Evolutionary conservation across 2,888 invertebrate species (phyloP), one percentile per base, ranked within the genome.

Genomic region (Atherix ibis): DNA sequence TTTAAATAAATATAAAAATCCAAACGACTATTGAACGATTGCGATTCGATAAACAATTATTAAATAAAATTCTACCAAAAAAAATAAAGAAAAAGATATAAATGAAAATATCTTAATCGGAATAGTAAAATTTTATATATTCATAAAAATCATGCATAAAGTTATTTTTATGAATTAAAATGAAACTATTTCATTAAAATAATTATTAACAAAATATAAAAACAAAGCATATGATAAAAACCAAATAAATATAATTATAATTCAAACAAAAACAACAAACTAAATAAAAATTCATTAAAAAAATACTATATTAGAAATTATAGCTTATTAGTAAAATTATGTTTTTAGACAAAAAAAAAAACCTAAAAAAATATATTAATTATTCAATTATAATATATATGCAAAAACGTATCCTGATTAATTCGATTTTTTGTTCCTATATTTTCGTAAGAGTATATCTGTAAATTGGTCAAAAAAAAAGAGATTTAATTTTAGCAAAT

Each of bases 241-340:
- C n/a, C 9, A 22, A 6, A 22, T 22, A 25, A 25, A 25, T n/a
- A n/a, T 25, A 25, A 25, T 12, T 25, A 9, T 9, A 6, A 22
- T 9, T 9, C 6, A 9, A 9, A 25, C 26, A 25, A 12, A 29
- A 4, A 16, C 8, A 29, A 29, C 29, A 29, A 30, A 30, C 8
- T 10, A 18, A 13, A 31, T 10, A 31, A 18, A 18, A 9, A 18
- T n/a, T 18, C 13, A 18, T 31, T 16, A 18, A 31, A 18, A 31
- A 17, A 19, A 31, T 31, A 18, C 31, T 31, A 22, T 31, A 31
- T 18, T 8, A 18, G 22, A 18, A 10, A 29, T 18, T 8, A 29
- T 18, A 18, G 3, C n/a, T n/a, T n/a, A n/a, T n/a, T n/a, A n/a
- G n/a, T n/a, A n/a, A n/a, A n/a, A n/a, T n/a, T n/a, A n/a, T n/a